Evolutionary conservation across 1,140 invertebrate species (phyloP), one percentile per base, ranked within the genome.

Genomic region (Meloidogyne hapla): DNA sequence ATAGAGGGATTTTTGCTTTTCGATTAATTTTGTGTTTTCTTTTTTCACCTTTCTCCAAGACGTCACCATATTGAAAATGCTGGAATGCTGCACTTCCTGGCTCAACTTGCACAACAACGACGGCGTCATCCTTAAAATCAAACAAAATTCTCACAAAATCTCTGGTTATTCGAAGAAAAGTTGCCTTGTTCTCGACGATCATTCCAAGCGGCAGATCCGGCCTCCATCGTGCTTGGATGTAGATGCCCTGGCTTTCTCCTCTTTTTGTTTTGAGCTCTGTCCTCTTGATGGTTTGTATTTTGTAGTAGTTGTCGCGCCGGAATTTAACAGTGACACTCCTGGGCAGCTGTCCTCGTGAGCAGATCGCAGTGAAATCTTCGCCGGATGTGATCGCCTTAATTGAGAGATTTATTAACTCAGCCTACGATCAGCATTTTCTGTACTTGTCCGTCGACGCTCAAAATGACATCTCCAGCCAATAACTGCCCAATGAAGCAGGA

Each of bases 381-480:
- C 48, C 48, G 6, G 48, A 56, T 2, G 5, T 56, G 18, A 56
- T 21, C 4, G 48, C 18, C 48, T n/a, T 3, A n/a, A 56, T n/a
- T 56, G 0, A n/a, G 8, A 13, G 48, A n/a, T 56, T n/a, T n/a
- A n/a, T n/a, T n/a, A 5, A 5, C 1, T 8, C 1, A n/a, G 8
- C 33, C 33, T 8, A n/a, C n/a, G 5, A 0, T 6, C 6, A 9
- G 6, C 2, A 42, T 42, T 12, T 56, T 56, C 18, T 6, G 6
- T n/a, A 56, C 48, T n/a, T 56, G 18, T n/a, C 48, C 48, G n/a
- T 56, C 48, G n/a, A 56, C 48, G n/a, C 48, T 56, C 48, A 56
- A 21, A 56, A 56, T 5, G 12, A 56, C n/a, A 56, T 56, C 48
- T 0, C 48, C 48, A 56, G 48, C 0, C 48, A 56, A 4, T n/a